phyloP scores from a whole-genome alignment of 1,140 invertebrate genomes.

The Diabrotica undecimpunctata region DNA sequence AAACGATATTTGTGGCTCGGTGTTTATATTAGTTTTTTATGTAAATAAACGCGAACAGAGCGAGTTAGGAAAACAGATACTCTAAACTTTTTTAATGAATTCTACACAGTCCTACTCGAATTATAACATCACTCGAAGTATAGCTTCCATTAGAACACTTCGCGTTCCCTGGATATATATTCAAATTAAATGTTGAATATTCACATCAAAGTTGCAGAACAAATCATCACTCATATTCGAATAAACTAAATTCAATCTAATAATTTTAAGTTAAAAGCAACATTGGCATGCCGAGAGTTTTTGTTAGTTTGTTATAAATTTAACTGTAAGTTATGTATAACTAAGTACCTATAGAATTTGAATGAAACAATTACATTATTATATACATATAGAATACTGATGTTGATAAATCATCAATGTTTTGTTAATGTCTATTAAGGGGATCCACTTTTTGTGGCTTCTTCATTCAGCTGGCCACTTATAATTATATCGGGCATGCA shows the following conservation, averaged over 20 bases:
- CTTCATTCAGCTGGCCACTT: no score
- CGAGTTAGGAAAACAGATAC: background rate
- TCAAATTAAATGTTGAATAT: background rate
- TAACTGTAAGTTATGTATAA: no score
- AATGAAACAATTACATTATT: no score
- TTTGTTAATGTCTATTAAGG: no score
- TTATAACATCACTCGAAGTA: background rate
- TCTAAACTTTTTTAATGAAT: conserved; percentile 3
- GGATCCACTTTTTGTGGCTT: no score
- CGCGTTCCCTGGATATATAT: background rate
- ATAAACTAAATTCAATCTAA: background rate
- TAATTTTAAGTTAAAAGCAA: background rate
- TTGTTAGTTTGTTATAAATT: no score
- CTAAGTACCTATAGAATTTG: no score
- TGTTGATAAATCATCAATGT: no score
- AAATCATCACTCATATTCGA: background rate
- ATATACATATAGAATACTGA: no score
- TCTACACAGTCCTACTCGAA: background rate
- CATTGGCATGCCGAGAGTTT: background rate
- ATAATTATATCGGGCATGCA: no score
- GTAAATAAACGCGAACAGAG: background rate
- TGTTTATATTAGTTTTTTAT: conserved; percentile 3
- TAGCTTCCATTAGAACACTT: background rate
- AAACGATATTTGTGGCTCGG: background rate
- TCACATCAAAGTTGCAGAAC: background rate